Conservation (phyloP, 2,888 invertebrate genomes). For the Heteromurus nitidus region DNA sequence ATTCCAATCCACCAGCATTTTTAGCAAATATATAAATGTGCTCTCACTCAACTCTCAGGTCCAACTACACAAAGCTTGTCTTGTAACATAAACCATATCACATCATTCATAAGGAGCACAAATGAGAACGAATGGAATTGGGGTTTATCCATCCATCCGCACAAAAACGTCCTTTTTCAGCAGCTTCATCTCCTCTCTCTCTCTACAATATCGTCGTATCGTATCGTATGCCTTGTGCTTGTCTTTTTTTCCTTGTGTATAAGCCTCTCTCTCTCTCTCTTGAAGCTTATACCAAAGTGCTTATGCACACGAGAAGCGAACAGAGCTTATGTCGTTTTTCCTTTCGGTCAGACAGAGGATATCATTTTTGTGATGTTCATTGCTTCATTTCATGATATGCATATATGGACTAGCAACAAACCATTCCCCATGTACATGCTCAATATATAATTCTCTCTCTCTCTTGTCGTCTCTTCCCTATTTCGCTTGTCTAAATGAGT, state of each 20-base stretch:
- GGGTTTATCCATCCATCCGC: conserved; percentile 43
- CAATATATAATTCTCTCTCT: no score
- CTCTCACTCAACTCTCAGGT: background rate
- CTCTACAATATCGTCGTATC: background rate
- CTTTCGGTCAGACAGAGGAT: conserved; percentile 18
- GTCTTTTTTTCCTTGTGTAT: conserved; percentile 29
- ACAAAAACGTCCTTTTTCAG: conserved; percentile 50
- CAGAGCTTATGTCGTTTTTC: no score
- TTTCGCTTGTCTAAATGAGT: conserved; percentile 19
- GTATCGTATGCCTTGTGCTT: conserved; percentile 10
- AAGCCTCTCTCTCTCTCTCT: background rate
- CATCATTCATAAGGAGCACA: background rate
- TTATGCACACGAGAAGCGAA: background rate
- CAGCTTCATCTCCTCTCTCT: conserved; percentile 27
- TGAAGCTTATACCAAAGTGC: background rate
- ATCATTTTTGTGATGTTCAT: conserved; percentile 14
- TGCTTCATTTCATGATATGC: conserved; percentile 28
- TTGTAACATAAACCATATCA: background rate
- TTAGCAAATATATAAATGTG: conserved; percentile 14
- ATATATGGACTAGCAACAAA: background rate
- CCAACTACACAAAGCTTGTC: background rate
- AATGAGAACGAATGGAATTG: conserved; percentile 14
- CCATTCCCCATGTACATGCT: no score
- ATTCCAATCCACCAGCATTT: no score
- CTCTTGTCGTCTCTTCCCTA: conserved; percentile 23